phyloP scores from a whole-genome alignment of 37 sponge, comb jelly and placozoan species.

The Cliona cf. orientalis region DNA sequence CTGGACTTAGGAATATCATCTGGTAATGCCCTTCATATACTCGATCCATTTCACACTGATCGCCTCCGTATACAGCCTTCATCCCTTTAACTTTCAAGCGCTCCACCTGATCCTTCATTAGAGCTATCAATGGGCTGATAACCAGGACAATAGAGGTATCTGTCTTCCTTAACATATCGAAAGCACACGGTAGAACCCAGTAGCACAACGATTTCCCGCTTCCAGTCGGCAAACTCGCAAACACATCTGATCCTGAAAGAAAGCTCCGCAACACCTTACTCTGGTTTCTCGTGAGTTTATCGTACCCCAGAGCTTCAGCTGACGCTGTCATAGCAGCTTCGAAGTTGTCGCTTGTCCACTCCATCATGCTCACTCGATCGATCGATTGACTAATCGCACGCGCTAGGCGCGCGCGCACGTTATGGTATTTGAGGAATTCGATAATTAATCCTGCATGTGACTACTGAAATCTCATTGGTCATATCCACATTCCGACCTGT shows the following conservation, averaged over 20 bases:
- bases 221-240: constrained; percentile 17
- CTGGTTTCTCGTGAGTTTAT: not conserved
- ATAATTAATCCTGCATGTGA: no score
- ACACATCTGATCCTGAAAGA: constrained; percentile 12
- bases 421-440: no score
- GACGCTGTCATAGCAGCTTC: not conserved
- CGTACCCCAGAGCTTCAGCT: not conserved
- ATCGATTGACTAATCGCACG: no score
- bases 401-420: no score
- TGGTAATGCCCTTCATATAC: not conserved
- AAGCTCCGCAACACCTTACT: no score
- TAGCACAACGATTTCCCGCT: constrained; percentile 28
- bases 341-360: no score
- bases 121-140: constrained; percentile 3
- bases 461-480: no score
- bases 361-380: no score
- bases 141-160: not conserved
- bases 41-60: not conserved
- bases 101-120: constrained; percentile 12
- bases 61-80: not conserved
- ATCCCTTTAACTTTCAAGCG: not conserved
- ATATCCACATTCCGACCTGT: no score
- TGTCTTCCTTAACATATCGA: constrained; percentile 2
- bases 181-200: constrained; percentile 4
- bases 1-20: constrained; percentile 11